phyloP scores from a whole-genome alignment of 2,888 invertebrate species.

The Caradrina kadenii region DNA sequence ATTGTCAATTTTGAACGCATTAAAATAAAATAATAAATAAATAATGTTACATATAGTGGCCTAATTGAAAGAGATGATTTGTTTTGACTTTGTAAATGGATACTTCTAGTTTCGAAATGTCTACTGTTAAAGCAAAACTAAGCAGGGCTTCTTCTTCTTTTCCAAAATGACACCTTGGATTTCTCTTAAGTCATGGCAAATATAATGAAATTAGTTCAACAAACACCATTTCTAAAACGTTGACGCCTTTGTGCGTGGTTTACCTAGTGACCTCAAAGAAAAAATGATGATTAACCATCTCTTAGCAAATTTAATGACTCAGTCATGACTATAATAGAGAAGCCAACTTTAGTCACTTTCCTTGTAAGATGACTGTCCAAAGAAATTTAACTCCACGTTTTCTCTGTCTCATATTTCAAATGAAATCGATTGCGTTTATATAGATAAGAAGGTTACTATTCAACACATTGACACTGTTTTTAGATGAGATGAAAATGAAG shows the following conservation, averaged over 20 bases:
- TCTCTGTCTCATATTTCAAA: constrained; percentile 58
- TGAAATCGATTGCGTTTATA: constrained; percentile 41
- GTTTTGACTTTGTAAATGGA: no score
- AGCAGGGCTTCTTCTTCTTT: no score
- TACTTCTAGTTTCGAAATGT: no score
- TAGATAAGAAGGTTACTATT: constrained; percentile 6
- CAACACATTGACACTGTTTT: constrained; percentile 21
- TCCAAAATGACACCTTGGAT: no score
- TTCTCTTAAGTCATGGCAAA: no score
- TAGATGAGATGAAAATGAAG: neutral
- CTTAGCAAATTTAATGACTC: constrained; percentile 24
- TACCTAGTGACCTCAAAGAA: constrained; percentile 20
- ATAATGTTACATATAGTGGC: no score
- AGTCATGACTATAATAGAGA: constrained; percentile 21
- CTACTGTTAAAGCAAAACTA: no score
- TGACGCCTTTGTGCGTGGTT: neutral
- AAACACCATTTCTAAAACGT: neutral
- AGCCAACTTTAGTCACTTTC: constrained; percentile 36
- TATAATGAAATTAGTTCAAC: neutral
- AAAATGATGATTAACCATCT: constrained; percentile 35
- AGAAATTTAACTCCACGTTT: constrained; percentile 49
- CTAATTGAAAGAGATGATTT: no score
- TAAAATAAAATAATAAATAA: no score
- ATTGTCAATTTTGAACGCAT: no score
- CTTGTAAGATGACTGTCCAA: constrained; percentile 13